These are phyloP conservation scores for Sarcophaga subvicina DNA, from an alignment of 2,888 invertebrate species.

Conservation along the genomic window DNA sequence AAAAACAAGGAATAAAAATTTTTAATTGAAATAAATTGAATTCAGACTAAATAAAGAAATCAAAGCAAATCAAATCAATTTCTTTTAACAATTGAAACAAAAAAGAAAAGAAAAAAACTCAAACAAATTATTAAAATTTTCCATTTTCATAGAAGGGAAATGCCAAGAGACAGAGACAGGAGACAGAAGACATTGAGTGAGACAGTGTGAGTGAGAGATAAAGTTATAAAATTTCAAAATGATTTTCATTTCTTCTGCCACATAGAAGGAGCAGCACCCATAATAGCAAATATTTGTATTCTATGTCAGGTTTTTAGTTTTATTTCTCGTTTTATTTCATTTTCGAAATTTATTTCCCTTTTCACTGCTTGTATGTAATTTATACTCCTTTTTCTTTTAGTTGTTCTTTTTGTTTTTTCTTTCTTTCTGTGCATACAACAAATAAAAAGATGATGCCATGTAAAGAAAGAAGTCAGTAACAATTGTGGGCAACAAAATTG, in stretches of 20 bases:
- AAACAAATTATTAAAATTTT: conserved; percentile 20
- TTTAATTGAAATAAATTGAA: conserved; percentile 28
- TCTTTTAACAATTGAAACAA: conserved; percentile 33
- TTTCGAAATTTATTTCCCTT: conserved; percentile 28
- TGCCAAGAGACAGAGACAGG: conserved; percentile 20
- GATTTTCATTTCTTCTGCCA: conserved; percentile 3
- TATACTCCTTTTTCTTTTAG: no score
- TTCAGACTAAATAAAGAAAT: no score
- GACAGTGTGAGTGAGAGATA: conserved; percentile 10
- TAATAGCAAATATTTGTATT: conserved; percentile 74
- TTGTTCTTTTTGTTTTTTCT: no score
- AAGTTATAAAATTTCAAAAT: conserved; percentile 54
- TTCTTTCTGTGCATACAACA: conserved; percentile 64
- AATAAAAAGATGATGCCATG: conserved; percentile 76
- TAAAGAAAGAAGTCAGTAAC: conserved; percentile 67
- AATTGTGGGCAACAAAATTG: conserved; percentile 44
- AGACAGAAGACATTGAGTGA: no score
- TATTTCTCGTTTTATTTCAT: conserved; percentile 3
- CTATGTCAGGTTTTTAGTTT: conserved; percentile 38
- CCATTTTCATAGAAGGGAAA: conserved; percentile 6
- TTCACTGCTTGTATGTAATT: not conserved
- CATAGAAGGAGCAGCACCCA: conserved; percentile 37
- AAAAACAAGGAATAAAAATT: conserved; percentile 9
- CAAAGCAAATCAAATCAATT: conserved; percentile 52
- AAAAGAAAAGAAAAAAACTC: not conserved